Percentiles rank a stretch among this genome's conserved stretches.
phyloP scores from a whole-genome alignment of 2,888 invertebrate species.

The Dexiosoma caninum region DNA sequence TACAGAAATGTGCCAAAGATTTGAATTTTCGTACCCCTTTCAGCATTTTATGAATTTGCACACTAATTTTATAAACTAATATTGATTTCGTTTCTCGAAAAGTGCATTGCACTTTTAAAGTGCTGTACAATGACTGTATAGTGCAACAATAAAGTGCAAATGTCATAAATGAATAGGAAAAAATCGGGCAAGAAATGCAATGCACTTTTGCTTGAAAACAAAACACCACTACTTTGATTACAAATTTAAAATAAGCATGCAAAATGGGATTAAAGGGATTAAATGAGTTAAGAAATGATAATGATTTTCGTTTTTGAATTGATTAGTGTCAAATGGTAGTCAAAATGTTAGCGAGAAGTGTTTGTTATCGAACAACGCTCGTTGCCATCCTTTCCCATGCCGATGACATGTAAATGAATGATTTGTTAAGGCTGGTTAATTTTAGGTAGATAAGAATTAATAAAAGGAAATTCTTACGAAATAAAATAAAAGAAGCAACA shows the following conservation, averaged over 20 bases:
- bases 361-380: neutral
- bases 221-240: too few relatives aligned
- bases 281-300: slow-evolving; percentile 10
- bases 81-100: too few relatives aligned
- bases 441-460: slow-evolving; percentile 1
- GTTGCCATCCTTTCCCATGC: neutral
- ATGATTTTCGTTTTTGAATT: slow-evolving; percentile 27
- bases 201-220: too few relatives aligned
- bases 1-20: too few relatives aligned
- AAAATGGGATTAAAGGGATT: neutral
- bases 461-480: slow-evolving; percentile 1
- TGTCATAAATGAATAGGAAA: too few relatives aligned
- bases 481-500: neutral
- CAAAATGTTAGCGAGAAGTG: slow-evolving; percentile 34
- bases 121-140: too few relatives aligned
- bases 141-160: too few relatives aligned
- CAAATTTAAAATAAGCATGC: slow-evolving; percentile 27
- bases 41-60: too few relatives aligned
- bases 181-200: too few relatives aligned
- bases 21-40: too few relatives aligned
- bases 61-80: neutral
- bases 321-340: slow-evolving; percentile 49
- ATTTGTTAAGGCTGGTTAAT: slow-evolving; percentile 53
- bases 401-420: slow-evolving; percentile 43
- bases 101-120: too few relatives aligned